Evolutionary conservation across 2,113 vertebrate genomes (phyloP).

Genomic region (Thermophis baileyi): DNA sequence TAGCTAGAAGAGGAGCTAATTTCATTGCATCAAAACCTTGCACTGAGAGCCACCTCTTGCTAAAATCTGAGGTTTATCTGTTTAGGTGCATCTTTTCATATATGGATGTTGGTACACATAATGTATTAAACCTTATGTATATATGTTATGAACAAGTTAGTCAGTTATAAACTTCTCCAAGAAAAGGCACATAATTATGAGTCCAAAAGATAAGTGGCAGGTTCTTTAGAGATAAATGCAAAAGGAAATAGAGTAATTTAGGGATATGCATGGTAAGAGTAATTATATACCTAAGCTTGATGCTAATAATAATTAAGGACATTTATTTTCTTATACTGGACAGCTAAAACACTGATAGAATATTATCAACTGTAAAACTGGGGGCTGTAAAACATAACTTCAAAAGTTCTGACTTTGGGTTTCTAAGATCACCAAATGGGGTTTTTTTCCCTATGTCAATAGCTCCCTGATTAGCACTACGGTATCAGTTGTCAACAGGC

Average conservation of each 20-base stretch:
- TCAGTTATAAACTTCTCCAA: neutral
- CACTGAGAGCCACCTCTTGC: neutral
- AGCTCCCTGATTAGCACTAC: neutral
- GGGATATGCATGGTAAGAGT: neutral
- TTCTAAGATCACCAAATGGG: neutral
- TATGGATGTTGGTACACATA: neutral
- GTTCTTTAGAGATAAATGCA: neutral
- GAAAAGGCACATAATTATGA: neutral
- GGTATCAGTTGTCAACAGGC: neutral
- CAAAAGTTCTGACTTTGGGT: neutral
- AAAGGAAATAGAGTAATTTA: neutral
- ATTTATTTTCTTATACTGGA: neutral
- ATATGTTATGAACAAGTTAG: neutral
- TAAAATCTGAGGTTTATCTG: neutral
- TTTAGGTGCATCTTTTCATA: neutral
- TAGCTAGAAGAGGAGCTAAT: neutral
- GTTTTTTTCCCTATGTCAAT: neutral
- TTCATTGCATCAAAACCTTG: neutral
- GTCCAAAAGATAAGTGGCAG: neutral
- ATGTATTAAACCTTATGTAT: neutral
- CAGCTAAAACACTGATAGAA: neutral
- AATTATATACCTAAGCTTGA: neutral
- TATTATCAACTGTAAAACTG: neutral
- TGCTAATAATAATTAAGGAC: neutral
- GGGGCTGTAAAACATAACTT: neutral